Base-by-base conservation (phyloP, 1,140 invertebrate species). In the Coelopa frigida region DNA sequence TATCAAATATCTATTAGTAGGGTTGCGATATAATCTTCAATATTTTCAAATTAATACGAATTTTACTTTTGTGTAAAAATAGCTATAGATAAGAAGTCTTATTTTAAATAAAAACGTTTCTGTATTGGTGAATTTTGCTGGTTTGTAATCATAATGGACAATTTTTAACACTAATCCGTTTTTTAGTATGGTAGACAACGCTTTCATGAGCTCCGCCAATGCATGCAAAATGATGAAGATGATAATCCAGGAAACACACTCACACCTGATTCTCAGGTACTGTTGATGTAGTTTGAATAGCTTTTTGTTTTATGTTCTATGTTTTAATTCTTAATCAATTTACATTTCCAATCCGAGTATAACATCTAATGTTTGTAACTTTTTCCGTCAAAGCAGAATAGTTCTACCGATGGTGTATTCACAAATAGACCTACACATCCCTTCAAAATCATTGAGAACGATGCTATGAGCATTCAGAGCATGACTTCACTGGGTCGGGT, bases 171-270 rank as follows among this genome's bases (percentile, higher is more conserved):
- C n/a, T n/a, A n/a, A n/a, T n/a, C n/a, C n/a, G n/a, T n/a, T n/a
- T n/a, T n/a, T n/a, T n/a, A n/a, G n/a, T n/a, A n/a, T n/a, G n/a
- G 82, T 37, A 72, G 87, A 50, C 73, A 77, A 61, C 79, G 81
- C 59, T 86, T 93, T 70, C 79, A 84, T 57, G 87, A 92, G 70
- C 71, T 93, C 33, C 75, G 89, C 14, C 82, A 87, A 59, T 81
- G 80, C 55, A 86, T 90, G 78, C 83, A 89, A 73, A 87, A 82
- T 8, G 84, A 88, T 67, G 84, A 90, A 61, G 84, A 89, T 59
- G 77, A 78, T 53, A 73, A 71, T 62, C 68, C 69, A 52, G 73
- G 78, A 50, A 78, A 82, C 55, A 77, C 75, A 54, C 83, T 83
- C 21, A 83, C 84, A 37, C 82, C 85, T 8, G 85, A 88, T 60